Percentiles rank a stretch among this genome's conserved stretches.
Evolutionary conservation across 1,140 invertebrate species (phyloP).

Genomic region (Macrotrachela quadricornifera): DNA sequence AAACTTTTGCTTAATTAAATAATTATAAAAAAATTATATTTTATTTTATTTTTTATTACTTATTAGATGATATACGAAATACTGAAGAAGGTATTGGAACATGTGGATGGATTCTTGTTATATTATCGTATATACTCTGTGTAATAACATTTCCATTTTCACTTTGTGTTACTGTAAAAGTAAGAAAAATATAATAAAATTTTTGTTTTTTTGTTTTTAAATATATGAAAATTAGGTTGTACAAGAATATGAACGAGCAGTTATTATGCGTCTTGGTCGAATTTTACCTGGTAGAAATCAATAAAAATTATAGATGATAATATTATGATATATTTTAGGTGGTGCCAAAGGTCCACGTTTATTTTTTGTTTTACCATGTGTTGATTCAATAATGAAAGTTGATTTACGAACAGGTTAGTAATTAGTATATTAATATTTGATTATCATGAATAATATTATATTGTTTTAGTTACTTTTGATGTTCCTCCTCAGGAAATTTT

Average conservation of each 20-base stretch:
- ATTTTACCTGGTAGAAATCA: neutral
- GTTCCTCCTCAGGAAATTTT: slow-evolving; percentile 12
- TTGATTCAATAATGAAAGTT: slow-evolving; percentile 3
- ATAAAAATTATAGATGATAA: neutral
- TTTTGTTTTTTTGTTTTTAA: neutral
- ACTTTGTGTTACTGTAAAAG: slow-evolving; percentile 75
- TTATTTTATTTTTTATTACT: too few relatives aligned
- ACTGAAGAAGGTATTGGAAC: slow-evolving; percentile 45
- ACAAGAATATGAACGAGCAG: slow-evolving; percentile 11
- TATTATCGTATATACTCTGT: slow-evolving; percentile 59
- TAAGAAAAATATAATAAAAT: slow-evolving; percentile 31
- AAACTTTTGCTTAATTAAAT: too few relatives aligned
- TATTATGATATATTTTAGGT: neutral
- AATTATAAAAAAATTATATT: too few relatives aligned
- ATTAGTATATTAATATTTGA: too few relatives aligned
- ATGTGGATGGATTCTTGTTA: slow-evolving; percentile 64
- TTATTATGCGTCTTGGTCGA: slow-evolving; percentile 9
- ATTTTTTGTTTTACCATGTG: slow-evolving; percentile 10
- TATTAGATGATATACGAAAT: neutral
- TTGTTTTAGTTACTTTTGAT: neutral
- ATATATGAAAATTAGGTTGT: neutral
- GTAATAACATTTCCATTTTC: slow-evolving; percentile 73
- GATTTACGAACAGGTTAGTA: slow-evolving; percentile 7
- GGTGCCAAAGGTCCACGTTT: slow-evolving; percentile 11
- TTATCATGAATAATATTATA: neutral